phyloP scores from a whole-genome alignment of 1,140 invertebrate genomes.

The Steinernema feltiae region DNA sequence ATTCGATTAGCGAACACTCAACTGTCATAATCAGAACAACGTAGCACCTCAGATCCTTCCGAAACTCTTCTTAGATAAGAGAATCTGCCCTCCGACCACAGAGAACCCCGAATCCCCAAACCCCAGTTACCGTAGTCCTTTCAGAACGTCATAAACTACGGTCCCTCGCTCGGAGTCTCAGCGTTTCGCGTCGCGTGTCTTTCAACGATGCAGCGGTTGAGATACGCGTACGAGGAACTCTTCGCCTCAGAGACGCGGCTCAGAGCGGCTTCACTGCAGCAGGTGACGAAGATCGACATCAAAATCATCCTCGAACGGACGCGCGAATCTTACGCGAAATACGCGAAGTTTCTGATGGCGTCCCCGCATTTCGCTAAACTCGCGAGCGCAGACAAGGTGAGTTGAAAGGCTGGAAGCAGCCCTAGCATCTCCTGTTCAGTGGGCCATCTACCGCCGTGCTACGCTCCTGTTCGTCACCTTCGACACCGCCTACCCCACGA shows the following conservation, averaged over 20 bases:
- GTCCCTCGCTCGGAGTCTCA: background rate
- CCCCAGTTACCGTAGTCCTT: background rate
- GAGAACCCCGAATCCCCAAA: background rate
- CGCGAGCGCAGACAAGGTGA: background rate
- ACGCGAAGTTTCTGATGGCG: background rate
- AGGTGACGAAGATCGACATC: background rate
- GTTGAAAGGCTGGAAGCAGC: background rate
- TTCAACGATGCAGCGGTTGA: background rate
- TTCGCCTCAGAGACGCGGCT: background rate
- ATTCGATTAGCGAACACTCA: too few species aligned
- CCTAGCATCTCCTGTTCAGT: background rate
- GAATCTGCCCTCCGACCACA: too few species aligned
- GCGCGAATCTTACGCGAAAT: background rate
- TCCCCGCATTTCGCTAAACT: constrained; percentile 2
- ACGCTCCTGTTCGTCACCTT: background rate
- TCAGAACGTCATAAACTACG: constrained; percentile 4
- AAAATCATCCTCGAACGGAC: background rate
- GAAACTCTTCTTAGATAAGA: too few species aligned
- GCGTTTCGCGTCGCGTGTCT: background rate
- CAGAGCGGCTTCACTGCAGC: background rate
- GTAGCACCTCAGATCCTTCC: too few species aligned
- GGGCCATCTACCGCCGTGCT: background rate
- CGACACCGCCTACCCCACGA: constrained; percentile 4
- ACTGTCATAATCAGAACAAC: too few species aligned
- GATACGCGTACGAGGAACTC: background rate